A percentile compares a stretch with the other conserved stretches of the same genome.
phyloP scores from a whole-genome alignment of 1,140 invertebrate species.

The Drosophila watanabei region DNA sequence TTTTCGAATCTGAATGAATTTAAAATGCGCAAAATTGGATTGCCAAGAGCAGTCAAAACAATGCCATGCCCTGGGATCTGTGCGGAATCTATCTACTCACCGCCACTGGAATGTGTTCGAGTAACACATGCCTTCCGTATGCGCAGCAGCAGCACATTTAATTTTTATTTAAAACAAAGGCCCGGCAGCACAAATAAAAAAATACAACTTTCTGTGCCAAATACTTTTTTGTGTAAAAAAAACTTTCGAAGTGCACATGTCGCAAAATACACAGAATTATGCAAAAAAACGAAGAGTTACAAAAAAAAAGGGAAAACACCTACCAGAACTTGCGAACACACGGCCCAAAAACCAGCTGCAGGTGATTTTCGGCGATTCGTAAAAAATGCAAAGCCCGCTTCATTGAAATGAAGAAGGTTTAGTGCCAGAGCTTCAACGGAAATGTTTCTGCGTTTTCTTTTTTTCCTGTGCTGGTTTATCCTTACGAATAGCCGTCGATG shows the following conservation, averaged over 20 bases:
- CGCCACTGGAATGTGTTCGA: background rate
- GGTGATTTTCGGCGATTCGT: constrained; percentile 65
- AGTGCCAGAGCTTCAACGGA: constrained; percentile 18
- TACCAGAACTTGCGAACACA: constrained; percentile 47
- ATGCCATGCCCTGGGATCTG: constrained; percentile 11
- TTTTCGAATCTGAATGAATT: constrained; percentile 70
- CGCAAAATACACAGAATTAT: constrained; percentile 56
- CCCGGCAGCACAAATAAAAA: constrained; percentile 32
- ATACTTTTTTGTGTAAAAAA: constrained; percentile 46
- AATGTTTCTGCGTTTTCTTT: background rate
- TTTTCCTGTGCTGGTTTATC: constrained; percentile 6
- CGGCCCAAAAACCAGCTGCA: constrained; percentile 66
- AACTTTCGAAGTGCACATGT: constrained; percentile 50
- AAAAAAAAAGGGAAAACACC: constrained; percentile 30
- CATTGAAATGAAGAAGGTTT: constrained; percentile 53
- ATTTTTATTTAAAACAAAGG: constrained; percentile 63
- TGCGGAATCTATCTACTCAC: constrained; percentile 15
- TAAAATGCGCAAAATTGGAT: constrained; percentile 38
- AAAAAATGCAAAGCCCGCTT: constrained; percentile 61
- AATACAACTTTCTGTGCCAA: constrained; percentile 31
- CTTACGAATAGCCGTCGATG: constrained; percentile 27
- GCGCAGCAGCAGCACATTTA: constrained; percentile 35
- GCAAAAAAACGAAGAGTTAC: constrained; percentile 26
- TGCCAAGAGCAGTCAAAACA: constrained; percentile 55
- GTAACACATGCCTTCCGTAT: constrained; percentile 41